Evolutionary conservation across 2,888 invertebrate genomes (phyloP), one percentile per base, ranked within the genome.

Genomic region (Napeogenes sylphis): DNA sequence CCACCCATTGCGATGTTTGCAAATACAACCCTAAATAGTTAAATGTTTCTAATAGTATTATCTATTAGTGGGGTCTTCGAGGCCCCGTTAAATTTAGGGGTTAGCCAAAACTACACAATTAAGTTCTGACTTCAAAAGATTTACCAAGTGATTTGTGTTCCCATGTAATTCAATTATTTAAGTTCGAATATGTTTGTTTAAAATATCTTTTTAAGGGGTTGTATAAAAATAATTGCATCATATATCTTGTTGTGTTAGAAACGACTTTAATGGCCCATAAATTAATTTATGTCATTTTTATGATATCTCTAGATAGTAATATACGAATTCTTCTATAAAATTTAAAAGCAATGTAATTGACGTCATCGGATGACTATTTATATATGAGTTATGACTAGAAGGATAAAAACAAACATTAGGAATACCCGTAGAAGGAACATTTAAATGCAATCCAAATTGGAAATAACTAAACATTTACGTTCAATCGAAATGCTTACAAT

Each of bases 1-100:
- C 85, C 84, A 79, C 89, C 88, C 85, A 83, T 70, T 21, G 83
- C 62, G 71, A 63, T 81, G 80, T 84, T 84, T 82, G 78, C 83
- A 82, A 86, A 87, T 80, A 82, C 47, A 54, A 51, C 59, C 61
- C 64, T 55, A 45, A 46, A 13, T 30, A 59, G 33, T 56, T 30
- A 61, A 30, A 59, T 55, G 14, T 56, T 21, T 54, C 66, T 61
- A 61, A 62, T 57, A 8, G 30, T 30, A 61, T 59, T 67, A 56
- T 65, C 38, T 56, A 66, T 64, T 63, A 63, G 58, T 60, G 67
- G 70, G 70, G 67, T 67, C 53, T 58, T 30, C 46, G 13, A 55
- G 42, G 42, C 42, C 42, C 12, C 60, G 45, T 62, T 54, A 64
- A 58, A 65, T 63, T 63, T 56, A 63, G 67, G 67, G 70, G 67